Evolutionary conservation across 2,888 invertebrate genomes (phyloP), one percentile per base, ranked within the genome.

Genomic region (Folsomia manolachei): DNA sequence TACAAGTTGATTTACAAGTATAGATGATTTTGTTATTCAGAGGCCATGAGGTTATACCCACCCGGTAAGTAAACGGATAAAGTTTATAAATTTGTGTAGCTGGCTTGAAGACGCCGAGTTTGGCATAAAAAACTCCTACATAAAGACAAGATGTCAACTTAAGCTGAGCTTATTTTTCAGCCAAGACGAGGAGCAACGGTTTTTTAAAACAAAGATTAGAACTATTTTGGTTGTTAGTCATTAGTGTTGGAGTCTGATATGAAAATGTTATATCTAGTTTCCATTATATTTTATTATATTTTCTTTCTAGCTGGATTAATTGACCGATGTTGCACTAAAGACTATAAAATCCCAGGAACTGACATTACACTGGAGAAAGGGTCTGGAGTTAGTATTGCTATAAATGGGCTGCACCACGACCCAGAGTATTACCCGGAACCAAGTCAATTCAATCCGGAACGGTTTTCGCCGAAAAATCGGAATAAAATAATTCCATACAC

Each of bases 301-400:
- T n/a, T n/a, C n/a, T n/a, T n/a, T n/a, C n/a, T n/a, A n/a, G n/a
- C n/a, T n/a, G n/a, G n/a, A n/a, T n/a, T n/a, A n/a, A n/a, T n/a
- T n/a, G n/a, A n/a, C n/a, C 65, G 79, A 39, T 25, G n/a, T 11
- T 84, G 85, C 19, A 78, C 86, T n/a, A 83, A 85, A 76, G 82
- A 83, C 9, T 88, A 87, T 81, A 82, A 81, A 63, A 82, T 88
- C 75, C 87, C 88, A 0, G 84, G 83, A 21, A 85, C 85, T 4
- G 82, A 86, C 27, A 82, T 87, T 1, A 82, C 83, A n/a, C 82
- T 89, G 60, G 85, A 87, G 71, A 83, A 86, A 78, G 88, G 87
- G 1, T 84, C 85, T 75, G 83, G 86, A 0, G 85, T 88, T 1
- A 82, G 86, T 18, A 85, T 89, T 78, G 88, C 88, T 1, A 85